Percentiles rank a stretch among this genome's conserved stretches.
Conservation (phyloP, 2,113 vertebrate species). For the Lynx canadensis region DNA sequence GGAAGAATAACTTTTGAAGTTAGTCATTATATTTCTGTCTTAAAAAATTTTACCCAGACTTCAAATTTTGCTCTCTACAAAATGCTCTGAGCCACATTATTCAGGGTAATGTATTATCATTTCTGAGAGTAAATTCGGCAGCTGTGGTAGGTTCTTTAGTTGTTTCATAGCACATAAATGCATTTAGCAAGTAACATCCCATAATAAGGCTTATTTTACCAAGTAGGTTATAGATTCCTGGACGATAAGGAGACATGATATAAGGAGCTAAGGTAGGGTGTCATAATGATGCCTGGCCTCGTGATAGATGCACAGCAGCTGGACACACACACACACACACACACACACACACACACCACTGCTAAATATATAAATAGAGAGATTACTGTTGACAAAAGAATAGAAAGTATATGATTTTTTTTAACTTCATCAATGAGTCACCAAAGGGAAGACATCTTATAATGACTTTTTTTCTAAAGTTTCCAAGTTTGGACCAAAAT, state of each 20-base stretch:
- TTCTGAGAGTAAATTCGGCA: neutral
- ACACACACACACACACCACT: neutral
- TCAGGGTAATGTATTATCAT: neutral
- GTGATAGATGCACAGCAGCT: accelerated
- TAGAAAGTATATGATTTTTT: neutral
- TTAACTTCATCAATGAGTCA: neutral
- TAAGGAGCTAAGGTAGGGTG: neutral
- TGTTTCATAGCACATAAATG: neutral
- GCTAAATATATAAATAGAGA: neutral
- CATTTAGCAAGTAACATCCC: neutral
- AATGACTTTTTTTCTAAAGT: neutral
- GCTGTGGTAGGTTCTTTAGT: neutral
- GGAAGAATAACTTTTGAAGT: neutral
- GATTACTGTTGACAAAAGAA: neutral
- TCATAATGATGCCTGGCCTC: neutral
- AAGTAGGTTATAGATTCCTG: neutral
- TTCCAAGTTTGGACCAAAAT: neutral
- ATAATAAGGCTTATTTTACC: neutral
- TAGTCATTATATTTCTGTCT: neutral
- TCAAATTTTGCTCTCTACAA: neutral
- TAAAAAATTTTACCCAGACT: neutral
- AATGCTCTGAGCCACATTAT: neutral
- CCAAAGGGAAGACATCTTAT: neutral
- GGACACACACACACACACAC: neutral
- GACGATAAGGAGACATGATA: neutral